Conservation (phyloP, 1,140 invertebrate species). For the Orius insidiosus region DNA sequence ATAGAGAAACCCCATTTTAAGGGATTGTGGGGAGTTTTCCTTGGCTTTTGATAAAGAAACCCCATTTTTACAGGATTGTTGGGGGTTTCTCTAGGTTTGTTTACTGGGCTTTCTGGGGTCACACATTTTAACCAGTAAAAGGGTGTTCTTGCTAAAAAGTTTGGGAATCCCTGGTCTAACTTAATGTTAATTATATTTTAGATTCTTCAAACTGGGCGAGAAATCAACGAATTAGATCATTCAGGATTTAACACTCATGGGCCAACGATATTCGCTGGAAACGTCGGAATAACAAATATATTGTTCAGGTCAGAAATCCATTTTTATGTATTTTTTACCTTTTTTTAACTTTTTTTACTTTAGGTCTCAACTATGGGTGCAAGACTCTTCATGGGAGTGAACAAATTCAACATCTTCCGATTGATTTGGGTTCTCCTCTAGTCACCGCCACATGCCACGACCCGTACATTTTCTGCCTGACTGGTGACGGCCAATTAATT, state of each 20-base stretch:
- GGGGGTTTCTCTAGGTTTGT: too few relatives aligned
- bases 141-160: too few relatives aligned
- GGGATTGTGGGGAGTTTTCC: too few relatives aligned
- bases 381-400: slow-evolving; percentile 54
- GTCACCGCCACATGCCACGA: slow-evolving; percentile 72
- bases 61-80: too few relatives aligned
- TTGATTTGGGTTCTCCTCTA: slow-evolving; percentile 75
- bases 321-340: background rate
- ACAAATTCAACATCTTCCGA: slow-evolving; percentile 68
- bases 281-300: slow-evolving; percentile 80
- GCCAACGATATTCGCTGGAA: slow-evolving; percentile 84
- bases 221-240: slow-evolving; percentile 93
- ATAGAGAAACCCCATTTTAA: too few relatives aligned
- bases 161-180: slow-evolving; percentile 1
- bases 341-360: background rate
- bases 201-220: slow-evolving; percentile 84
- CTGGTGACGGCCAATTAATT: slow-evolving; percentile 69
- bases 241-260: slow-evolving; percentile 82
- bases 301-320: slow-evolving; percentile 56
- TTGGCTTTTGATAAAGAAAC: too few relatives aligned
- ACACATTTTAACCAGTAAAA: background rate
- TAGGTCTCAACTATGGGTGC: slow-evolving; percentile 56
- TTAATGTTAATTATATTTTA: slow-evolving; percentile 23
- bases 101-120: too few relatives aligned
- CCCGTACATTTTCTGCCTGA: slow-evolving; percentile 74